These are phyloP conservation scores for Trochalopteron elliotii DNA, from an alignment of 2,113 vertebrate species.

Conservation along the genomic window DNA sequence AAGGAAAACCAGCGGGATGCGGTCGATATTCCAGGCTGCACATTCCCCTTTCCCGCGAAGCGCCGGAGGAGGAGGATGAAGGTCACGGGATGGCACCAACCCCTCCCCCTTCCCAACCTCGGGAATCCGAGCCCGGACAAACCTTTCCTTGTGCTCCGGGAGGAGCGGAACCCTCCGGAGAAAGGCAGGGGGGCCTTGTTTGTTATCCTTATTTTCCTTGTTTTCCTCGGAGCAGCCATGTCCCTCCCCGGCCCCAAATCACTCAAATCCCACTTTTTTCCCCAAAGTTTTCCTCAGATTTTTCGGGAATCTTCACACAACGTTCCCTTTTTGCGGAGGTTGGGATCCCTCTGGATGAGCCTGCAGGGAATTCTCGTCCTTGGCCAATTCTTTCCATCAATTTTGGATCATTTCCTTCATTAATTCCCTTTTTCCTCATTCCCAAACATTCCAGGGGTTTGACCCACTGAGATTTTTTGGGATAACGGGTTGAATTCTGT, in stretches of 20 bases:
- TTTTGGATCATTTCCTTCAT: not conserved
- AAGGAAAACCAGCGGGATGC: too few species aligned
- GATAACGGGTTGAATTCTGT: not conserved
- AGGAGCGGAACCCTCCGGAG: too few species aligned
- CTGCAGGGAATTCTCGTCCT: accelerated
- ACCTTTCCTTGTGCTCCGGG: too few species aligned
- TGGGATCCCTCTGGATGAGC: not conserved
- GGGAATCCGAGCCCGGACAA: too few species aligned
- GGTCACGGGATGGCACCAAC: too few species aligned
- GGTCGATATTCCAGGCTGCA: too few species aligned
- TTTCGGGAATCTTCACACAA: accelerated
- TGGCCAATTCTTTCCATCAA: accelerated
- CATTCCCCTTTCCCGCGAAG: too few species aligned
- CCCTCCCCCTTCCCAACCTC: too few species aligned
- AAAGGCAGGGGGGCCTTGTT: too few species aligned
- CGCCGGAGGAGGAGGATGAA: too few species aligned
- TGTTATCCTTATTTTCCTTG: too few species aligned
- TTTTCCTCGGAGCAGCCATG: accelerated
- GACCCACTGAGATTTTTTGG: accelerated
- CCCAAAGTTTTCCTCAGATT: not conserved
- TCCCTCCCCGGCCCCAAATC: not conserved
- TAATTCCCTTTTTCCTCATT: not conserved
- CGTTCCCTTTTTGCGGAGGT: not conserved
- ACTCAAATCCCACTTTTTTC: accelerated
- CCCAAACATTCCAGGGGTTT: accelerated